Base-by-base conservation (phyloP, 2,113 vertebrate genomes). In the Notothenia rossii region DNA sequence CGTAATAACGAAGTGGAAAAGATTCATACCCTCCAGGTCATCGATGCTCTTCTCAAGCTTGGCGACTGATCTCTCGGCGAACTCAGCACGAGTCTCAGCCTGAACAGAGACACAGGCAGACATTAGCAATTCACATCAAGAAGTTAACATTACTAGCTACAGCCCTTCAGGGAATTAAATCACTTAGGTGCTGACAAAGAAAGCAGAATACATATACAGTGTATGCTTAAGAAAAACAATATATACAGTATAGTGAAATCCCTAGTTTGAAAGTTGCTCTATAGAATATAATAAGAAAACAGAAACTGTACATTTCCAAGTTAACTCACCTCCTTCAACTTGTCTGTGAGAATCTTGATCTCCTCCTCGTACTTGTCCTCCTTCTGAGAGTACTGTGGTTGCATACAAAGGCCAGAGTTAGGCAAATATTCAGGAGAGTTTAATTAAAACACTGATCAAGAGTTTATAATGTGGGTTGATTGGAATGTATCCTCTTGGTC, bases 331-430 rank as follows among this genome's bases (percentile, higher is more conserved):
- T 99, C 98, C 94, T 99, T 99, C 94, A 99, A 96, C 92, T 98
- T 99, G 94, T 99, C 98, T 92, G 97, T 98, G 69, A 99, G 96
- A 83, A 99, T 95, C 94, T 99, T 99, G 93, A 99, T 99, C 93
- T 99, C 98, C 85, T 99, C 98, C 91, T 99, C 98, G 12, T 99
- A 99, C 83, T 99, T 99, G 95, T 99, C 98, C 90, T 99, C 98
- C 88, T 99, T 99, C 92, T 97, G 96, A 0, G 98, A 98, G 94
- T 99, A 99, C 98, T 99, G 95, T 90, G 92, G 93, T 91, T 20
- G 87, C 73, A 95, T 64, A 92, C 67, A 87, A 50, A 79, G 49
- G 20, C 3, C 5, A 62, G 48, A 40, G 65, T 90, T n/a, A 86
- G 61, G 12, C 13, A 48, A 53, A 62, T 17, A 17, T 60, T 13